phyloP scores from a whole-genome alignment of 2,113 vertebrate species.

The Uria lomvia region DNA sequence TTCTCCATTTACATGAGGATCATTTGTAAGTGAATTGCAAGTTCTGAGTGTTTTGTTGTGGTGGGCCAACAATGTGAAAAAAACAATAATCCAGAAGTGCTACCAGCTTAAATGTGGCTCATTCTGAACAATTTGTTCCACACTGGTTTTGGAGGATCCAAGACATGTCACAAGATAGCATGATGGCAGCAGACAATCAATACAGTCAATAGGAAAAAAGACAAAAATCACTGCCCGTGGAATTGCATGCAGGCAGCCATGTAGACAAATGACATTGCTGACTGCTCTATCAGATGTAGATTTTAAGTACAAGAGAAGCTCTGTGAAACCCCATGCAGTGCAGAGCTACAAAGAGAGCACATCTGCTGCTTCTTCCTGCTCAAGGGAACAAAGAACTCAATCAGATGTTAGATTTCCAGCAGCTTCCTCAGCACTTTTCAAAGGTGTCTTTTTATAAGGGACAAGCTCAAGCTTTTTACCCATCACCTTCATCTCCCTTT shows the following conservation, averaged over 20 bases:
- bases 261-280: not conserved
- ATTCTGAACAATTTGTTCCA: not conserved
- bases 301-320: not conserved
- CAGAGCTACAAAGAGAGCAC: not conserved
- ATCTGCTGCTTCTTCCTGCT: not conserved
- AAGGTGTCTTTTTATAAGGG: not conserved
- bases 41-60: not conserved
- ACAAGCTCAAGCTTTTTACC: not conserved
- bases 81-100: not conserved
- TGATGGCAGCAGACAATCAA: not conserved
- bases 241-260: not conserved
- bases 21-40: not conserved
- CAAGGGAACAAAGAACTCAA: not conserved
- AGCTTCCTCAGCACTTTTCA: not conserved
- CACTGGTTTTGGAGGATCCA: not conserved
- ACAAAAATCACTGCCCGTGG: not conserved
- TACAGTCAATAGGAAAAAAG: not conserved
- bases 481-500: not conserved
- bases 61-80: not conserved
- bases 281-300: not conserved
- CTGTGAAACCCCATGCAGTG: not conserved
- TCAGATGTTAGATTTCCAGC: not conserved
- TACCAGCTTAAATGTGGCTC: not conserved
- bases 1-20: not conserved
- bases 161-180: not conserved